These are phyloP conservation scores for Drosophila leonis DNA, from an alignment of 2,888 invertebrate species.

Conservation along the genomic window DNA sequence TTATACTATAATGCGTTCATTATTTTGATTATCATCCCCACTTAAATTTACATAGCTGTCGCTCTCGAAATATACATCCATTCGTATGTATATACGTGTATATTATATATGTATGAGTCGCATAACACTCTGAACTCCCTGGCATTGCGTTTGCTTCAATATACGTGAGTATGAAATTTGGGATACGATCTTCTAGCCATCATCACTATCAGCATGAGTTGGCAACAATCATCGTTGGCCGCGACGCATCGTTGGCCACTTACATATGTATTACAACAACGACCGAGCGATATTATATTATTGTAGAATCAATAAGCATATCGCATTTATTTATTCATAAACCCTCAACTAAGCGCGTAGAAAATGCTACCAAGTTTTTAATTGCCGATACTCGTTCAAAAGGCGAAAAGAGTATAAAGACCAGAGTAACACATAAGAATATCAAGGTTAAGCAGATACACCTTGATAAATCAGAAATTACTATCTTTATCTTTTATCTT, in stretches of 20 bases:
- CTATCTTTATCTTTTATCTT: no score
- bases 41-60: constrained; percentile 45
- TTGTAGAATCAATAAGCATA: constrained; percentile 9
- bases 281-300: background rate
- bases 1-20: constrained; percentile 35
- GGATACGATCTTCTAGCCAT: background rate
- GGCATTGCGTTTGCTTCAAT: background rate
- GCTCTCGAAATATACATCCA: constrained; percentile 1
- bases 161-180: background rate
- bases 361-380: background rate
- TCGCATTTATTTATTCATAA: constrained; percentile 45
- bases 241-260: constrained; percentile 9
- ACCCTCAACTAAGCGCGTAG: constrained; percentile 1
- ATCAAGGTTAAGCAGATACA: background rate
- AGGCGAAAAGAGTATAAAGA: background rate
- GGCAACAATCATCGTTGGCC: constrained; percentile 38
- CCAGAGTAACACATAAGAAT: background rate
- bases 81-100: background rate
- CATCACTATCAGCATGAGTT: constrained; percentile 47
- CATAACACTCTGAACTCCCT: constrained; percentile 7
- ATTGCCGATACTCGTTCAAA: background rate
- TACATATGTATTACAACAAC: constrained; percentile 4
- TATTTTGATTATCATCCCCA: constrained; percentile 42
- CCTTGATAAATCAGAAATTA: no score
- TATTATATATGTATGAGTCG: background rate